phyloP scores from a whole-genome alignment of 2,113 vertebrate genomes.

The Hydrochoerus hydrochaeris region DNA sequence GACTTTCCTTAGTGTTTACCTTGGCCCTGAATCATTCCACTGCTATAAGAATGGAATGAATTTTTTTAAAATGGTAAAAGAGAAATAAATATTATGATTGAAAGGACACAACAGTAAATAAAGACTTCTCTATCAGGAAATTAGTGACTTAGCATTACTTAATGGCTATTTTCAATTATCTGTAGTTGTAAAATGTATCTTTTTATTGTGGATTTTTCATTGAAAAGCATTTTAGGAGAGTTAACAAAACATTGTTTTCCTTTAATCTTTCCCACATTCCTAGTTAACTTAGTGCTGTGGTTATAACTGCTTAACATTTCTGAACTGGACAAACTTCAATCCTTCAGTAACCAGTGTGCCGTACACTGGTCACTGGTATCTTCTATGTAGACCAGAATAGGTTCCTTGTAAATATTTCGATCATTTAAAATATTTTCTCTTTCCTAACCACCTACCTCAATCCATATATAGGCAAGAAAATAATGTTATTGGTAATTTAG shows the following conservation, averaged over 20 bases:
- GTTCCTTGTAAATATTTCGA: neutral
- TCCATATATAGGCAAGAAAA: slow-evolving; percentile 5
- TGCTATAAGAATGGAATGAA: neutral
- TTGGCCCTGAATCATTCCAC: neutral
- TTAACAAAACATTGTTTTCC: neutral
- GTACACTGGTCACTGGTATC: neutral
- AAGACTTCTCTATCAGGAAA: slow-evolving; percentile 29
- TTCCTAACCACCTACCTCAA: neutral
- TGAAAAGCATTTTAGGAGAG: slow-evolving; percentile 15
- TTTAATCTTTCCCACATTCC: neutral
- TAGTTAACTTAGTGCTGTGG: slow-evolving; percentile 16
- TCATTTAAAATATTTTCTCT: slow-evolving; percentile 34
- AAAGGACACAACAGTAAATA: neutral
- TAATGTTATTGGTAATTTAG: neutral
- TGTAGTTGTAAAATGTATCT: neutral
- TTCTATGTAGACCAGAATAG: slow-evolving; percentile 20
- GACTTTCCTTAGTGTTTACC: slow-evolving; percentile 9
- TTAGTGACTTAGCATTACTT: neutral
- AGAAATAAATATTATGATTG: neutral
- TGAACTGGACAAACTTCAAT: neutral
- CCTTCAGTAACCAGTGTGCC: neutral
- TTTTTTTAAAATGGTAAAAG: neutral
- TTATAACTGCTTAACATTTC: slow-evolving; percentile 15
- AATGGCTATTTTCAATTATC: slow-evolving; percentile 34
- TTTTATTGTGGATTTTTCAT: neutral